These are phyloP conservation scores for Oreocharis arfaki DNA, from an alignment of 2,113 vertebrate species.

Conservation along the genomic window DNA sequence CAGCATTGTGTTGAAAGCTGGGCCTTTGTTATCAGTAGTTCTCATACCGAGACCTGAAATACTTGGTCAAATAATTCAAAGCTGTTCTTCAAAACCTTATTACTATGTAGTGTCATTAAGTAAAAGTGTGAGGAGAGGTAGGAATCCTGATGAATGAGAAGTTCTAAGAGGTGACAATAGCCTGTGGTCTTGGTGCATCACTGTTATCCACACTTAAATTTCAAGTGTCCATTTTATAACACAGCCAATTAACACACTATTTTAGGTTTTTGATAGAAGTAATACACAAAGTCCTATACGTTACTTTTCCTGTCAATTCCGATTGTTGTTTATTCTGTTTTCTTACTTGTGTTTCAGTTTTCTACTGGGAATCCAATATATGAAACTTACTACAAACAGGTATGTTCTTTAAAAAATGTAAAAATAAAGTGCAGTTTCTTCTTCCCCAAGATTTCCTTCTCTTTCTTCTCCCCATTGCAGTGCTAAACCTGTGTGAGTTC, in stretches of 20 bases:
- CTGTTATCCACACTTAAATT: not conserved
- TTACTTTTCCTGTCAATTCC: not conserved
- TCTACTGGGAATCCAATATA: constrained; percentile 88
- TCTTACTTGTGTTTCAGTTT: constrained; percentile 74
- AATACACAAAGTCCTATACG: accelerated
- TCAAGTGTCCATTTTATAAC: not conserved
- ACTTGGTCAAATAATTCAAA: not conserved
- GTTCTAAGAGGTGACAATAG: not conserved
- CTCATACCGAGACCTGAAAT: not conserved
- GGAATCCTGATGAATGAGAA: not conserved
- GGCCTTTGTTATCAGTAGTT: not conserved
- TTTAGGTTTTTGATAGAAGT: not conserved
- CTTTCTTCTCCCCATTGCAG: not conserved
- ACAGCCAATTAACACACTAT: accelerated
- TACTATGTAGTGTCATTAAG: not conserved
- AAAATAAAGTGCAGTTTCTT: not conserved
- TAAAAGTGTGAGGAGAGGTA: not conserved
- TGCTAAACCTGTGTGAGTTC: not conserved
- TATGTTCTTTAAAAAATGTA: constrained; percentile 45
- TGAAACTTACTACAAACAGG: constrained; percentile 94
- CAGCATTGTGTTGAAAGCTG: not conserved
- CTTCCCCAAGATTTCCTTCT: not conserved
- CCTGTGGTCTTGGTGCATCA: not conserved
- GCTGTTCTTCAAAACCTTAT: not conserved
- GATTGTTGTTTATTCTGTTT: not conserved